Conservation (phyloP, 2,113 vertebrate species). For the Oryzias javanicus region DNA sequence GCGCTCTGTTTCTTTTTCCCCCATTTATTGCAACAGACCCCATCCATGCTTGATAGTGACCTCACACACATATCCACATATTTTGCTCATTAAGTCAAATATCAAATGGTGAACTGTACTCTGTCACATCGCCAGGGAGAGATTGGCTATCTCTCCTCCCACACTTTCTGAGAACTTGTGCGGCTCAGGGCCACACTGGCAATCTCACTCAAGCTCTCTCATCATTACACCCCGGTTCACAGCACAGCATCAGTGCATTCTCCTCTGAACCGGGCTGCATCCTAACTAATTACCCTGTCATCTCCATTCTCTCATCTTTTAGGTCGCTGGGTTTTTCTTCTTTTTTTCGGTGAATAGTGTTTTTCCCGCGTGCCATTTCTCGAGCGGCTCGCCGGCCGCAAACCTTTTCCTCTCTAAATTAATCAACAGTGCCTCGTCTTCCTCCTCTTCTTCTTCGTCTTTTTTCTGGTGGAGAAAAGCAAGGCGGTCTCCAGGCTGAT, state of each 20-base stretch:
- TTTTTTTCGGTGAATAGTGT: constrained; percentile 49
- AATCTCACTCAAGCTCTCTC: constrained; percentile 52
- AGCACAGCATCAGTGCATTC: constrained; percentile 44
- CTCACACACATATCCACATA: constrained; percentile 6
- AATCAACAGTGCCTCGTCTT: constrained; percentile 40
- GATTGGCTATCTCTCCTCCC: constrained; percentile 40
- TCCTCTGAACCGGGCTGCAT: constrained; percentile 52
- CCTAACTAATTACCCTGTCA: constrained; percentile 67
- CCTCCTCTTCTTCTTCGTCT: constrained; percentile 23
- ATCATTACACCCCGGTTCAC: constrained; percentile 56
- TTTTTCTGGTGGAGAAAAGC: constrained; percentile 23
- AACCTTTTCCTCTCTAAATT: constrained; percentile 59
- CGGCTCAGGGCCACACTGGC: constrained; percentile 54
- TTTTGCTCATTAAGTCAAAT: constrained; percentile 65
- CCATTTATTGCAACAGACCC: constrained; percentile 50
- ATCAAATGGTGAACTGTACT: constrained; percentile 57
- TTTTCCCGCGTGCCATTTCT: constrained; percentile 49
- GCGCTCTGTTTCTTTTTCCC: constrained; percentile 29
- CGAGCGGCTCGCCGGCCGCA: constrained; percentile 53
- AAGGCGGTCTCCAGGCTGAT: constrained; percentile 37
- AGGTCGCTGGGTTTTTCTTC: constrained; percentile 49
- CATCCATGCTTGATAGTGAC: constrained; percentile 26
- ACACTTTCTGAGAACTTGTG: constrained; percentile 49
- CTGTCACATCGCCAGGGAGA: constrained; percentile 41
- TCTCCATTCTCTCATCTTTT: constrained; percentile 55